Conservation (phyloP, 2,113 vertebrate genomes). For the Uropsilus gracilis region DNA sequence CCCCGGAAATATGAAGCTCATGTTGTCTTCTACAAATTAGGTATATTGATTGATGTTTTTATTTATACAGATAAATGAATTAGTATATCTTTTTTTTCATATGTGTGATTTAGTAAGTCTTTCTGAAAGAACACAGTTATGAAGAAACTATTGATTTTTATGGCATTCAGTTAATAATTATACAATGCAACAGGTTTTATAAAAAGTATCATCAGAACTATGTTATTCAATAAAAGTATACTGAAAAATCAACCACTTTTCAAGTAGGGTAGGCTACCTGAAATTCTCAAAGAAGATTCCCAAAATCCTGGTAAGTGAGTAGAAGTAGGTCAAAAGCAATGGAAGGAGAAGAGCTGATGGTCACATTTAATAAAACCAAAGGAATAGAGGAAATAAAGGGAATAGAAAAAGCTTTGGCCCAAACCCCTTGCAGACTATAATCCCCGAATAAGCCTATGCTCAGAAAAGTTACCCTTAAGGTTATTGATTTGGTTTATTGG, state of each 20-base stretch:
- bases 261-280: not conserved
- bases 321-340: not conserved
- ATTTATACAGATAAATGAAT: conserved; percentile 61
- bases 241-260: not conserved
- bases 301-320: not conserved
- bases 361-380: not conserved
- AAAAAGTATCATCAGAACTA: not conserved
- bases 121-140: conserved; percentile 56
- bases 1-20: conserved; percentile 77
- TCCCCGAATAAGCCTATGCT: not conserved
- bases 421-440: not conserved
- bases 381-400: not conserved
- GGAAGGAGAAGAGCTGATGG: not conserved
- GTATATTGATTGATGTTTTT: conserved; percentile 73
- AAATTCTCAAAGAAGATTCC: not conserved
- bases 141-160: conserved; percentile 1
- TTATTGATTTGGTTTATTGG: not conserved
- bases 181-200: not conserved
- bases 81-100: conserved; percentile 49
- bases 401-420: not conserved
- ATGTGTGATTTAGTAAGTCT: conserved; percentile 55
- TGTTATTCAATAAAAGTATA: not conserved
- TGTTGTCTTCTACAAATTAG: conserved; percentile 82
- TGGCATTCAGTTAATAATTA: conserved; percentile 20
- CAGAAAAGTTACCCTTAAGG: not conserved